A percentile compares a stretch with the other conserved stretches of the same genome.
These are phyloP conservation scores for Teleopsis dalmanni DNA, from an alignment of 1,140 invertebrate genomes.

Conservation along the genomic window DNA sequence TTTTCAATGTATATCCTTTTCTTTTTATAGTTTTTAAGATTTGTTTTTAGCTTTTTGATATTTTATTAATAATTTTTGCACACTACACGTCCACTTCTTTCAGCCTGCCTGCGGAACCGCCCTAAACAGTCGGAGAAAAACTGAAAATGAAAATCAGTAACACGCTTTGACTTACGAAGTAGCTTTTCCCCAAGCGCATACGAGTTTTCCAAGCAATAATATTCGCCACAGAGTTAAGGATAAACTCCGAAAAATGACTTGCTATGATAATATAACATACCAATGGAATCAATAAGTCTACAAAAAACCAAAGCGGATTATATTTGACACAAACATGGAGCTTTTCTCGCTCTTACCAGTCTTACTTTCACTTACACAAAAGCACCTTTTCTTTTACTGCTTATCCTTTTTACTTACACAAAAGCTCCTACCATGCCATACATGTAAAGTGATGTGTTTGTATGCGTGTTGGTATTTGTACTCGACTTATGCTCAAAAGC, in stretches of 20 bases:
- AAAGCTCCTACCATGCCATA: too few species aligned
- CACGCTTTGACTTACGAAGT: neutral
- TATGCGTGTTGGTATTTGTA: too few species aligned
- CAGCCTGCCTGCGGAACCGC: slow-evolving; percentile 41
- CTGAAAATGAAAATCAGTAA: slow-evolving; percentile 39
- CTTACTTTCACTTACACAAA: too few species aligned
- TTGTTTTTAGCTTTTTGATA: slow-evolving; percentile 12
- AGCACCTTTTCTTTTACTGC: too few species aligned
- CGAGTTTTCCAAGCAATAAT: neutral
- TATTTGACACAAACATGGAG: too few species aligned
- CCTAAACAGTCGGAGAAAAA: slow-evolving; percentile 44
- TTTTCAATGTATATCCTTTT: too few species aligned
- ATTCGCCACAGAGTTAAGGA: neutral
- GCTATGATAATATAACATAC: too few species aligned
- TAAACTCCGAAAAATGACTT: too few species aligned
- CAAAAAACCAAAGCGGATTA: slow-evolving; percentile 1
- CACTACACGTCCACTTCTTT: slow-evolving; percentile 11
- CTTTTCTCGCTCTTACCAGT: too few species aligned
- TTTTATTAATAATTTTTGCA: slow-evolving; percentile 3
- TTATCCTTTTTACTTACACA: too few species aligned
- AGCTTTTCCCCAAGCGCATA: neutral
- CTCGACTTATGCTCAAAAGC: too few species aligned
- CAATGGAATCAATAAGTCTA: slow-evolving; percentile 27
- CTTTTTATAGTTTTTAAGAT: slow-evolving; percentile 2
- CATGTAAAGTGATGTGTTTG: too few species aligned